phyloP scores from a whole-genome alignment of 2,888 invertebrate genomes.

The Artemia sp. region DNA sequence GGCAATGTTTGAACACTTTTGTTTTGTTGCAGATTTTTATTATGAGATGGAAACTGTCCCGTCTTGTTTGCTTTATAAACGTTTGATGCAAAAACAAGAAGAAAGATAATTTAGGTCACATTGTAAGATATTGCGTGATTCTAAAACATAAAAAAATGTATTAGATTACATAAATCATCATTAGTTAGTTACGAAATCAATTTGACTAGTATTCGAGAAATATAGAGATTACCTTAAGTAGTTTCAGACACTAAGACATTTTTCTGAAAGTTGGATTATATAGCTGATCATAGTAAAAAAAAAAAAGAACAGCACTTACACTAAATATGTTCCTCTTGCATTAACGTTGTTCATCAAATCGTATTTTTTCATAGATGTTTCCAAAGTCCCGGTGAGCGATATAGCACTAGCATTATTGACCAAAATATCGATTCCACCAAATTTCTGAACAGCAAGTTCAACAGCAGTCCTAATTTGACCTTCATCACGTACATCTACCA shows the following conservation, averaged over 20 bases:
- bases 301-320: constrained; percentile 41
- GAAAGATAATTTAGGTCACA: no score
- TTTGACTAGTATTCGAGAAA: neutral
- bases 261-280: constrained; percentile 5
- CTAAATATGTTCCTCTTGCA: constrained; percentile 81
- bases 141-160: no score
- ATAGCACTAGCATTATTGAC: constrained; percentile 96
- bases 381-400: constrained; percentile 55
- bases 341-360: constrained; percentile 92
- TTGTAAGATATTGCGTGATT: no score
- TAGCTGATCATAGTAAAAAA: neutral
- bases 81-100: no score
- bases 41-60: no score
- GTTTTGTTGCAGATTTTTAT: no score
- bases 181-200: no score
- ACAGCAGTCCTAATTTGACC: constrained; percentile 51
- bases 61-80: neutral
- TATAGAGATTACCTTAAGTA: neutral
- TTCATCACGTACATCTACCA: constrained; percentile 75
- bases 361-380: constrained; percentile 85
- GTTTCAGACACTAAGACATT: neutral
- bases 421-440: constrained; percentile 87
- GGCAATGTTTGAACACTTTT: no score
- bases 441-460: constrained; percentile 56
- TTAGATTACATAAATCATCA: no score